phyloP scores from a whole-genome alignment of 2,113 vertebrate species.

The Microcebus lehilahytsara region DNA sequence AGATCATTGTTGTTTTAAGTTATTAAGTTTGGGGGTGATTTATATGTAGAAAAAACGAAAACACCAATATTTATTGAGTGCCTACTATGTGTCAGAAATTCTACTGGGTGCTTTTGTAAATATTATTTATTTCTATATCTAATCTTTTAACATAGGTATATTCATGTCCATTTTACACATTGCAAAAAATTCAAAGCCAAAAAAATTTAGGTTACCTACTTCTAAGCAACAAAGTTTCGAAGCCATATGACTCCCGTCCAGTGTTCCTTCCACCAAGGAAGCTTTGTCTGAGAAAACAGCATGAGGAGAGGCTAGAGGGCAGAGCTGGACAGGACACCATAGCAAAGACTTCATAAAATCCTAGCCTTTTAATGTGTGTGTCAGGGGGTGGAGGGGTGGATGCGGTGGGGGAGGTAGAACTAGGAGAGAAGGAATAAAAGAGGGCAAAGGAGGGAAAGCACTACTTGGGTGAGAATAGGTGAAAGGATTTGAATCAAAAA shows the following conservation, averaged over 20 bases:
- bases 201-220: not conserved
- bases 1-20: not conserved
- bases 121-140: not conserved
- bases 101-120: not conserved
- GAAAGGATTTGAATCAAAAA: not conserved
- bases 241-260: not conserved
- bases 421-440: not conserved
- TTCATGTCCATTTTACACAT: not conserved
- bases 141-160: not conserved
- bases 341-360: not conserved
- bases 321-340: not conserved
- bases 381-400: accelerated
- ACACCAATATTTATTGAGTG: not conserved
- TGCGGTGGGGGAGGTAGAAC: not conserved
- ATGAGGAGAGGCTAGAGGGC: not conserved
- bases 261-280: not conserved
- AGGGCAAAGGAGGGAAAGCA: not conserved
- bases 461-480: not conserved
- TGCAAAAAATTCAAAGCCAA: not conserved
- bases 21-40: not conserved
- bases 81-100: not conserved
- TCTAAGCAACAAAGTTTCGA: not conserved
- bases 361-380: not conserved
- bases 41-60: not conserved
- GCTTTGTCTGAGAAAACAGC: not conserved